Evolutionary conservation across 2,888 invertebrate species (phyloP), one percentile per base, ranked within the genome.

Genomic region (Volucella inflata): DNA sequence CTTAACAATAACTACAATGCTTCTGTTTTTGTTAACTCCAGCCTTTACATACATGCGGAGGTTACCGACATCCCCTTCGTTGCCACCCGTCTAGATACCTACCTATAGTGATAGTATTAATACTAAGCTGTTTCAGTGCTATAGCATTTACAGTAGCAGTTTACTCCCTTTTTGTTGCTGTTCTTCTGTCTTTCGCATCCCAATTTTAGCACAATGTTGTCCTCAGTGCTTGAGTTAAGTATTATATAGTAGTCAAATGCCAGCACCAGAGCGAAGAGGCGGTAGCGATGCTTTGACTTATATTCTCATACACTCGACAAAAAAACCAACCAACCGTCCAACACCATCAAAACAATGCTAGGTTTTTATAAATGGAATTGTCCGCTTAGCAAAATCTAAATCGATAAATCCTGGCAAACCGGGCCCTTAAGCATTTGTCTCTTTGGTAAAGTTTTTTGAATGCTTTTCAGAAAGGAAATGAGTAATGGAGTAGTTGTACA

Each of bases 331-430:
- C 68, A 71, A 71, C 74, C 62, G 59, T 64, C 67, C 55, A 84
- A 84, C 84, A 82, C 87, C 87, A 87, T 84, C 88, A 89, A 88
- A 91, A 90, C 89, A 91, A 89, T 90, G 89, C 88, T 88, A 89
- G 89, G 90, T 91, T 91, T 91, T 91, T 91, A 92, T 91, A 92
- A 91, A 91, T 91, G 92, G 91, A 91, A 87, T 91, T 89, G 78
- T 88, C 90, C 89, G 90, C 87, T 87, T 90, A 88, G 89, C 84
- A 88, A 88, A 89, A 90, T 89, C 90, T 89, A 89, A 90, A 92
- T 91, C 91, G 91, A 91, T 92, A 92, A 91, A 90, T 90, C 90
- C 89, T 91, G 89, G 88, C 70, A 74, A 75, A 75, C 74, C 57
- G 36, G 70, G 17, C 83, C 75, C 62, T 68, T 59, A 50, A 62